Percentiles rank a stretch among this genome's conserved stretches.
Conservation (phyloP, 2,888 invertebrate species). For the Notocelia uddmanniana region DNA sequence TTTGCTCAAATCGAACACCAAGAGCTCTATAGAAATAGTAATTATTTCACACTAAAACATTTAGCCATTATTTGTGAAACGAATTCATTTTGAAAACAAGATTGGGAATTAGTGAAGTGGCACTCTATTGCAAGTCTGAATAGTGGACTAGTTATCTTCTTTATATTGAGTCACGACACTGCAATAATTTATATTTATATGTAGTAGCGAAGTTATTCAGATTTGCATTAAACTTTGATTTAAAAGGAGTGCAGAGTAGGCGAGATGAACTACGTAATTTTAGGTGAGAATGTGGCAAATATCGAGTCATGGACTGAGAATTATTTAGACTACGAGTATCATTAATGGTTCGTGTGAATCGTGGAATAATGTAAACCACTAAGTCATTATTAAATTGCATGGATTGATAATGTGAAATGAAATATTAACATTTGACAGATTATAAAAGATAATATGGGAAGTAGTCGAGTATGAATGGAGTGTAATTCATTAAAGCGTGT, state of each 20-base stretch:
- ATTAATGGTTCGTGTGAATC: constrained; percentile 57
- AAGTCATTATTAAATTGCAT: constrained; percentile 62
- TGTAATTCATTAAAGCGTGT: constrained; percentile 69
- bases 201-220: constrained; percentile 32
- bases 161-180: constrained; percentile 15
- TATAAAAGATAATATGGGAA: constrained; percentile 56
- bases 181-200: constrained; percentile 42
- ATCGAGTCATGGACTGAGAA: constrained; percentile 74
- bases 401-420: constrained; percentile 51
- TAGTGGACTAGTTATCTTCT: constrained; percentile 3
- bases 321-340: constrained; percentile 60
- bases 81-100: constrained; percentile 22
- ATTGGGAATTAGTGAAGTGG: constrained; percentile 29
- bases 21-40: constrained; percentile 47
- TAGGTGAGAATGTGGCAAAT: constrained; percentile 60
- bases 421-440: constrained; percentile 63
- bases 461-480: constrained; percentile 61
- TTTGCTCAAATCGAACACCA: constrained; percentile 63
- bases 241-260: constrained; percentile 32
- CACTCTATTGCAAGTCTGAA: constrained; percentile 25
- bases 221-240: constrained; percentile 27
- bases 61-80: constrained; percentile 35
- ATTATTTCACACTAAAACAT: constrained; percentile 21
- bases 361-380: constrained; percentile 67
- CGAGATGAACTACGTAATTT: constrained; percentile 60